Conservation (phyloP, 2,888 invertebrate species). For the Agrenia bidenticulata region DNA sequence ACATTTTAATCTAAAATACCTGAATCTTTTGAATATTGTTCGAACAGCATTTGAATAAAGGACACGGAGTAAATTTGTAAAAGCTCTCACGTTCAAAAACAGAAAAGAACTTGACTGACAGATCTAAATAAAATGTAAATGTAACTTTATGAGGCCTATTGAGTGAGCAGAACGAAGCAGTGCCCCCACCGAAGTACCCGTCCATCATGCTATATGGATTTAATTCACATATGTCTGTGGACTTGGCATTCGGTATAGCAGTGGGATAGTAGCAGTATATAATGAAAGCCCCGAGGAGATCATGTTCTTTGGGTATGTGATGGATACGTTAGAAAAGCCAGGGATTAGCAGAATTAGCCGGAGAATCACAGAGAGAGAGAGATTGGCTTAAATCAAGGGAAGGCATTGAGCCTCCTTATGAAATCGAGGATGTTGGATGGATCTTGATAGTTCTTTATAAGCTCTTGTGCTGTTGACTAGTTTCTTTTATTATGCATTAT, state of each 20-base stretch:
- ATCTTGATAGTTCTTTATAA: neutral
- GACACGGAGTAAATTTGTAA: too few species aligned
- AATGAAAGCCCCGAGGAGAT: neutral
- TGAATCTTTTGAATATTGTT: too few species aligned
- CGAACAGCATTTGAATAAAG: too few species aligned
- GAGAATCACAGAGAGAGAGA: neutral
- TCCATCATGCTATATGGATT: constrained; percentile 1
- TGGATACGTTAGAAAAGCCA: constrained; percentile 1
- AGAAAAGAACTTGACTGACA: neutral
- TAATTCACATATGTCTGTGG: neutral
- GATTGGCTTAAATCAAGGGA: neutral
- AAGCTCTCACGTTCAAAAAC: neutral
- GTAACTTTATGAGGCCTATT: neutral
- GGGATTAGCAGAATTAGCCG: constrained; percentile 8
- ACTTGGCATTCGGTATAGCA: too few species aligned
- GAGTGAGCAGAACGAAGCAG: neutral
- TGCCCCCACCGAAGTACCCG: too few species aligned
- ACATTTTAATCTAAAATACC: too few species aligned
- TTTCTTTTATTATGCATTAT: neutral
- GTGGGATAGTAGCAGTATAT: too few species aligned
- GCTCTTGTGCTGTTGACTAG: neutral
- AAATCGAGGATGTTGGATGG: neutral
- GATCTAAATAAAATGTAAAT: constrained; percentile 10
- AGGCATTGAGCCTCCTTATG: neutral
- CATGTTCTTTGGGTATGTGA: neutral